phyloP scores from a whole-genome alignment of 2,797 vertebrate species.

The Distichodus sexfasciatus region DNA sequence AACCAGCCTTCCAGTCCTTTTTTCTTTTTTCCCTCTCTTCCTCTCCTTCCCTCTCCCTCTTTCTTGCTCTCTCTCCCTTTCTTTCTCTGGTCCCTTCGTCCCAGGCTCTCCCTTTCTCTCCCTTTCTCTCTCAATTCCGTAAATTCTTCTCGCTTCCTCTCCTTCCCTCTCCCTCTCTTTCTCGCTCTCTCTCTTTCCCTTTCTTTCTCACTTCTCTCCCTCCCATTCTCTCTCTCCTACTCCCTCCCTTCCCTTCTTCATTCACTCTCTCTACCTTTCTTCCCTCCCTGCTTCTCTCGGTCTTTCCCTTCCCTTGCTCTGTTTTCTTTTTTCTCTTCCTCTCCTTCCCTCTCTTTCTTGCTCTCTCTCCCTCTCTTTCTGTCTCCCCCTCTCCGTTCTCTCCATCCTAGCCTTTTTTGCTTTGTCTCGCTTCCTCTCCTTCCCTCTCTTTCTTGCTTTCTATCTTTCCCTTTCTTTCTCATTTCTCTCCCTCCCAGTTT shows the following conservation, averaged over 20 bases:
- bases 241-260: background rate
- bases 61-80: too few species aligned
- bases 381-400: slow-evolving; percentile 7
- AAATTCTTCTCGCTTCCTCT: background rate
- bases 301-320: too few species aligned
- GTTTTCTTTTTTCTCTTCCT: too few species aligned
- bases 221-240: background rate
- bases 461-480: background rate
- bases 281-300: too few species aligned
- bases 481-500: background rate
- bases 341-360: background rate
- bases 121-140: background rate
- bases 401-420: background rate
- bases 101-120: background rate
- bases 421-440: background rate
- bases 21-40: background rate
- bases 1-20: background rate
- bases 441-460: background rate
- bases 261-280: too few species aligned
- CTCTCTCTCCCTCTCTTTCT: background rate
- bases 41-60: background rate
- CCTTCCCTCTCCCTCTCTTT: background rate
- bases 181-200: background rate
- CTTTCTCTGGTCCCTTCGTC: too few species aligned
- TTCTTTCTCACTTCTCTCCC: background rate